Base-by-base conservation (phyloP, 1,140 invertebrate species). In the Trichogramma pretiosum region DNA sequence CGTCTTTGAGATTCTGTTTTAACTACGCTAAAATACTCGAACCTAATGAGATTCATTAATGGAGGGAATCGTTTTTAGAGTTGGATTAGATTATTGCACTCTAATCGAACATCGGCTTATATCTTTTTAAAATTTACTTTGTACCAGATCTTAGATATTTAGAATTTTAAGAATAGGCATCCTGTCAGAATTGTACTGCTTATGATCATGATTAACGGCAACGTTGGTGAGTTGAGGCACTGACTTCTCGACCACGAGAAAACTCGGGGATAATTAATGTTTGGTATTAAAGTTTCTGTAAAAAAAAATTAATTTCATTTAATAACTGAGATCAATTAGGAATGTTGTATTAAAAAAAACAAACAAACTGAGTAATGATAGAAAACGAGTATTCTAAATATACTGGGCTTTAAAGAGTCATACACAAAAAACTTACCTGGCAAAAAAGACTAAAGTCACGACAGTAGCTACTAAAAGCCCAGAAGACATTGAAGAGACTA, bases 241-340 rank as follows among this genome's bases (percentile, higher is more conserved):
- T 52, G 57, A 51, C 56, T 36, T n/a, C 48, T 57, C 7, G 53
- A 43, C 30, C 64, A 63, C 63, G 63, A 64, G 14, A 61, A 53
- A 2, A 84, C 62, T 17, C 81, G 80, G 0, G 74, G 70, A 57
- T 77, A 82, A 60, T 83, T 82, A 80, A 83, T 82, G 68, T 84
- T 79, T 64, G 82, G 79, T 56, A 75, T 75, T 56, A 72, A 75
- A 59, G 77, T 80, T 76, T 82, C 82, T 82, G 73, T 3, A 75
- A 74, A 49, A 53, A 62, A 58, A 50, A n/a, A n/a, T n/a, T n/a
- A n/a, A n/a, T n/a, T n/a, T n/a, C n/a, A n/a, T n/a, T n/a, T n/a
- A n/a, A n/a, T n/a, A n/a, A n/a, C n/a, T n/a, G n/a, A n/a, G n/a
- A n/a, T n/a, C n/a, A n/a, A n/a, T n/a, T n/a, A n/a, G n/a, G n/a